Conservation (phyloP, 2,888 invertebrate genomes). For the Julus scanicus region DNA sequence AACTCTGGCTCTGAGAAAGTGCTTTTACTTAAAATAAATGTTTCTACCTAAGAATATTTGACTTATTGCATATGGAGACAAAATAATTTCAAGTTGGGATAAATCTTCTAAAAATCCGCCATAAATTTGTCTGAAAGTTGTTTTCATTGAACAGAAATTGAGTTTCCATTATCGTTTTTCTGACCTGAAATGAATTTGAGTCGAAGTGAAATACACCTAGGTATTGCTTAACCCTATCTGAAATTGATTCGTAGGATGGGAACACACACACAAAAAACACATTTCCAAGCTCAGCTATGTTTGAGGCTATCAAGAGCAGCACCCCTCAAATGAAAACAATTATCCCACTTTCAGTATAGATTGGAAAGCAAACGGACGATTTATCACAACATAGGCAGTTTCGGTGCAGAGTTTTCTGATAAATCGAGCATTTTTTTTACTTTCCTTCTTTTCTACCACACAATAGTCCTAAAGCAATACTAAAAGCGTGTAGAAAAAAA, state of each 20-base stretch:
- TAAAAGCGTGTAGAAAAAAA: neutral
- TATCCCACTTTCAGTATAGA: slow-evolving; percentile 19
- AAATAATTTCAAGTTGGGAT: neutral
- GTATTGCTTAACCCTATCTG: neutral
- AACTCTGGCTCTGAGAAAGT: neutral
- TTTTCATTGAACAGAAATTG: slow-evolving; percentile 3
- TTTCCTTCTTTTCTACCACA: neutral
- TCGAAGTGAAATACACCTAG: neutral
- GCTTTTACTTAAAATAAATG: neutral
- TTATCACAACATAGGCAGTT: slow-evolving; percentile 24
- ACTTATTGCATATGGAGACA: neutral
- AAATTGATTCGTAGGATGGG: neutral
- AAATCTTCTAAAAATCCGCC: neutral
- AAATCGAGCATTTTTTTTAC: neutral
- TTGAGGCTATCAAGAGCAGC: neutral
- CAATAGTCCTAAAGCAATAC: neutral
- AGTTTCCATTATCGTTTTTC: neutral
- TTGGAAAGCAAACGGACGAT: slow-evolving; percentile 11
- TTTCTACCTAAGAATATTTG: too few species aligned
- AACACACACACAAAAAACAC: neutral
- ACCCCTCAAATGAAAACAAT: slow-evolving; percentile 11
- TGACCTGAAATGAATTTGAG: neutral
- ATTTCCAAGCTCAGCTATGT: neutral
- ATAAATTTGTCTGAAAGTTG: neutral
- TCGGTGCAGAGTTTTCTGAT: neutral